Conservation (phyloP, 2,888 invertebrate species). For the Aproaerema taeniolella region DNA sequence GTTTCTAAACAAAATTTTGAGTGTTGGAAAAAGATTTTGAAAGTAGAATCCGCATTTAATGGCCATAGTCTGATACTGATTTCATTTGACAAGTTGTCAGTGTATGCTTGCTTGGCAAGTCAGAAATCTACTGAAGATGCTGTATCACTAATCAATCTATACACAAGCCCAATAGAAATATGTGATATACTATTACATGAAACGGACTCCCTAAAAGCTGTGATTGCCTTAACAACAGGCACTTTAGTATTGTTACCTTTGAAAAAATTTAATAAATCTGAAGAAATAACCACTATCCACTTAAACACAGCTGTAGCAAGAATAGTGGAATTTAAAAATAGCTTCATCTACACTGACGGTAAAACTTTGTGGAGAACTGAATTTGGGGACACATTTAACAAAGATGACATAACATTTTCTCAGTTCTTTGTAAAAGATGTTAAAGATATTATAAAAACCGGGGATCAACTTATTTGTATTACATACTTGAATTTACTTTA, state of each 20-base stretch:
- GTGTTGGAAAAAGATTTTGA: conserved; percentile 15
- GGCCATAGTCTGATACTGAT: conserved; percentile 31
- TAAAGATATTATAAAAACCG: conserved; percentile 44
- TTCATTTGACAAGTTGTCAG: conserved; percentile 37
- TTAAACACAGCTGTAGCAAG: conserved; percentile 50
- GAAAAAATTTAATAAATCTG: conserved; percentile 17
- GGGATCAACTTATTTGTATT: conserved; percentile 47
- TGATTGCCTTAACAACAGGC: conserved; percentile 47
- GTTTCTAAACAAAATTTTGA: conserved; percentile 22
- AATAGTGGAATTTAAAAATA: conserved; percentile 33
- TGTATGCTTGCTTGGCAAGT: conserved; percentile 40
- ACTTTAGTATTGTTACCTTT: conserved; percentile 42
- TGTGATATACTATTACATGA: conserved; percentile 36
- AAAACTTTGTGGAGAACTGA: conserved; percentile 50
- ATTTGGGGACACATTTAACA: conserved; percentile 31
- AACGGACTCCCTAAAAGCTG: conserved; percentile 25
- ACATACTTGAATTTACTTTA: conserved; percentile 51
- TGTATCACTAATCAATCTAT: conserved; percentile 34
- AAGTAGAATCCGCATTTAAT: conserved; percentile 7
- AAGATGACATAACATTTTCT: conserved; percentile 33
- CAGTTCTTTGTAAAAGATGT: conserved; percentile 44
- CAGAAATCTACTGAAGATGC: conserved; percentile 26
- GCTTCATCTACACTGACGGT: conserved; percentile 53
- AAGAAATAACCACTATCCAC: conserved; percentile 34
- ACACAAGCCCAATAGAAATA: conserved; percentile 49